Evolutionary conservation across 2,888 invertebrate species (phyloP), one percentile per base, ranked within the genome.

Genomic region (Tipula helvola): DNA sequence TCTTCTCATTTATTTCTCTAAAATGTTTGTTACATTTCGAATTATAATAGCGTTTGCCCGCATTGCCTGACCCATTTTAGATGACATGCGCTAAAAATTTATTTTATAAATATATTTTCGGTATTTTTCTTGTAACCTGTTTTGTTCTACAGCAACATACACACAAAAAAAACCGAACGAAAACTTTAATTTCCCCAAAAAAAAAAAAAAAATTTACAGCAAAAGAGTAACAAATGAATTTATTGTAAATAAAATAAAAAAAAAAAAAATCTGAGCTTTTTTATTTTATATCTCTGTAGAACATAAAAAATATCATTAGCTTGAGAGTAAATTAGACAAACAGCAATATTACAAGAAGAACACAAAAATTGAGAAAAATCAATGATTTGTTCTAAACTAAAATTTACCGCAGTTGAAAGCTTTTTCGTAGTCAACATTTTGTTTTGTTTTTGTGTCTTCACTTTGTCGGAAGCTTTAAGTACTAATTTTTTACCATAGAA

Each of bases 21-120:
- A 52, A 52, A 52, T 83, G 83, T 83, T 83, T 36, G 36, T 83
- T 39, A 84, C 36, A 84, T 39, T 84, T 84, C 39, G 39, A 39
- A 84, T 36, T 86, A 57, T 36, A 86, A 86, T 57, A 57, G 57
- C 13, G 57, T 86, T 86, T 86, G 57, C 57, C 86, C 86, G 86
- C 86, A 86, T 86, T 86, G 86, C 86, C 52, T 86, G 52, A 86
- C 52, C 57, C 86, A 86, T 86, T 86, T 86, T 86, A 52, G 12
- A 86, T 36, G 36, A 7, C 86, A 86, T 86, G 86, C 86, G 86
- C 86, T 28, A 42, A 85, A 42, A 85, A 18, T 85, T 71, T 71
- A 28, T 28, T 71, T 85, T 85, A 85, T n/a, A 85, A 39, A 85
- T n/a, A 41, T 41, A 28, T 39, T 84, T 83, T 84, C 36, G 41